Evolutionary conservation across 2,113 vertebrate genomes (phyloP), one percentile per base, ranked within the genome.

Genomic region (Urocynchramus pylzowi): DNA sequence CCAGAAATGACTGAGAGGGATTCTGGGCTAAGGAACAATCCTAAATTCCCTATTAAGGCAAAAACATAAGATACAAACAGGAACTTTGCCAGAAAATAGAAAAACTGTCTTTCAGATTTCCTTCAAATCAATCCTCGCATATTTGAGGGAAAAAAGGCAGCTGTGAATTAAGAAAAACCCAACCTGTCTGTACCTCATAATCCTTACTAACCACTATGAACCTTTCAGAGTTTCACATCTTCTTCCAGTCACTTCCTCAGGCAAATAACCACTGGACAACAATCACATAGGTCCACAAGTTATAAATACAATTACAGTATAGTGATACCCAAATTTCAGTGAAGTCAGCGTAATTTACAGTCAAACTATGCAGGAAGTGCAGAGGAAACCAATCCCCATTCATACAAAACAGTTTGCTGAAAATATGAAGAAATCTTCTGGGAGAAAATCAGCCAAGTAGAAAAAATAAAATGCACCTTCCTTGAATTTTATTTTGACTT

Each of bases 401-500:
- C 52, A 47, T 60, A 91, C 35, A 85, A 86, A 96, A 94, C 37
- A 37, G 30, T 45, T 49, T 57, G 77, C 79, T 95, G 78, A 81
- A 92, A 91, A 91, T 24, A 59, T 0, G 7, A 90, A 91, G 42
- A 75, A 54, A 77, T 73, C 82, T 83, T 75, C 86, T 88, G 8
- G 47, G 47, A 95, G 76, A 88, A 90, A 71, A 93, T 37, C 35
- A 23, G 37, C 33, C 20, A 88, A 84, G 71, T 69, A 91, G 45
- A 57, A 95, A 90, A 79, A 81, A 35, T 75, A 69, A 57, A 91
- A 50, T 60, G 70, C 71, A 91, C 73, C 78, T 94, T 91, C 57
- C 41, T 75, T 41, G 69, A 78, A 71, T 65, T 95, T 97, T 89
- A 97, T 56, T 97, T 84, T 41, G 90, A 78, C 56, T 96, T 78